Conservation (phyloP, 2,113 vertebrate species). For the Poeciliopsis retropinna region DNA sequence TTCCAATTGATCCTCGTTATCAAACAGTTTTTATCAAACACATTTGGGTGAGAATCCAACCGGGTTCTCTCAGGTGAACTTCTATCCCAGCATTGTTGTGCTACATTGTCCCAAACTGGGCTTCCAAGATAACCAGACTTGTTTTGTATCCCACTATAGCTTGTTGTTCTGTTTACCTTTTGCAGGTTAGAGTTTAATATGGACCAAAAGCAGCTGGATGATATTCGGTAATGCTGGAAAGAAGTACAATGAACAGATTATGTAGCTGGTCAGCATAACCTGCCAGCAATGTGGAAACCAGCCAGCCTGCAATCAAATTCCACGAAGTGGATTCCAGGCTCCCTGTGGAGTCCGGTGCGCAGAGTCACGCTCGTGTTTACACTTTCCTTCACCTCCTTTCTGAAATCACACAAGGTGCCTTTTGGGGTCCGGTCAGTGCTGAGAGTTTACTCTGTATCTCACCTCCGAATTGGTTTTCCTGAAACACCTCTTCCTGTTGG, state of each 20-base stretch:
- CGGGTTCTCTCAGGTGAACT: background rate
- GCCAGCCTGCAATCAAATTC: constrained; percentile 12
- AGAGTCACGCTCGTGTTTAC: constrained; percentile 53
- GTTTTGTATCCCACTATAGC: background rate
- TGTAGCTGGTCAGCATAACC: constrained; percentile 30
- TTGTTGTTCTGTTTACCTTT: background rate
- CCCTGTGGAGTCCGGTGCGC: constrained; percentile 32
- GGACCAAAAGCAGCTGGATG: background rate
- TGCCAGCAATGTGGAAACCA: constrained; percentile 33
- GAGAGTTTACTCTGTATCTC: constrained; percentile 57
- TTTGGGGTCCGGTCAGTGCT: constrained; percentile 62
- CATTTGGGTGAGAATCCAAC: background rate
- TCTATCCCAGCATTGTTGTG: background rate
- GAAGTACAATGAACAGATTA: constrained; percentile 37
- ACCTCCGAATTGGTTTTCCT: constrained; percentile 69
- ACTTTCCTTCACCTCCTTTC: constrained; percentile 48
- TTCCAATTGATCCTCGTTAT: too few species aligned
- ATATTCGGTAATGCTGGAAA: constrained; percentile 4
- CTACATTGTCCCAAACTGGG: background rate
- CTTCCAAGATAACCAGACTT: background rate
- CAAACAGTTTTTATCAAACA: too few species aligned
- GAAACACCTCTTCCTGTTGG: constrained; percentile 78
- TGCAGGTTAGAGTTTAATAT: constrained; percentile 4
- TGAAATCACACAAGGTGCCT: constrained; percentile 46
- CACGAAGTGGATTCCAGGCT: constrained; percentile 15